Base-by-base conservation (phyloP, 2,113 vertebrate species). In the Delphinapterus leucas region DNA sequence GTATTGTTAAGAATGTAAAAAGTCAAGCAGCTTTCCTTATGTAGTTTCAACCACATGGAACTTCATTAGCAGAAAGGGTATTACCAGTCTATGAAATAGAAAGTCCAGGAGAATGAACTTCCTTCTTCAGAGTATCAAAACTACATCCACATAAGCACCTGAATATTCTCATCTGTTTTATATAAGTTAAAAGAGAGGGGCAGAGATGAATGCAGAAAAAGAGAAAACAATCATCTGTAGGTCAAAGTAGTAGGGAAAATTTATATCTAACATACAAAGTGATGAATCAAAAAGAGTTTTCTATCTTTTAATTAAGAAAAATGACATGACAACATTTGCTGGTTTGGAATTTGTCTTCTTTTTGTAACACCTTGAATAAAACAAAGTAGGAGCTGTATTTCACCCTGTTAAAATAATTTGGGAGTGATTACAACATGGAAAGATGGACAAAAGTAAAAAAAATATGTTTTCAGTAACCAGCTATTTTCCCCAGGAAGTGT, bases 81-180 rank as follows among this genome's bases (percentile, higher is more conserved):
- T 18, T 80, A 70, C 10, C 23, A 94, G 12, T 84, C 53, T 76
- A 90, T 88, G 95, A 92, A 94, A 85, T 65, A 73, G 80, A 90
- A 93, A 73, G 12, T 90, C 49, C 83, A n/a, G 76, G 88, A 83
- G 21, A 33, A 85, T 94, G 90, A 97, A 76, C 15, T 70, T 96
- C 91, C n/a, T 77, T 11, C 1, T 67, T 21, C 18, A 9, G 21
- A 3, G 0, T 47, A 47, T 88, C 61, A 84, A 55, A 93, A 58
- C 26, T 65, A 25, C 26, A 58, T 33, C 33, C 36, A 49, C 4
- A 36, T 58, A 65, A 28, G 1, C 20, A 9, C 15, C 6, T 77
- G 74, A 76, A 21, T 61, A 44, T 33, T 44, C 41, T 73, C 4
- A 9, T 0, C 12, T 73, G 1, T 41, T 83, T 28, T 9, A 44